A percentile compares a stretch with the other conserved stretches of the same genome.
Conservation (phyloP, 2,113 vertebrate genomes). For the Pelusios castaneus region DNA sequence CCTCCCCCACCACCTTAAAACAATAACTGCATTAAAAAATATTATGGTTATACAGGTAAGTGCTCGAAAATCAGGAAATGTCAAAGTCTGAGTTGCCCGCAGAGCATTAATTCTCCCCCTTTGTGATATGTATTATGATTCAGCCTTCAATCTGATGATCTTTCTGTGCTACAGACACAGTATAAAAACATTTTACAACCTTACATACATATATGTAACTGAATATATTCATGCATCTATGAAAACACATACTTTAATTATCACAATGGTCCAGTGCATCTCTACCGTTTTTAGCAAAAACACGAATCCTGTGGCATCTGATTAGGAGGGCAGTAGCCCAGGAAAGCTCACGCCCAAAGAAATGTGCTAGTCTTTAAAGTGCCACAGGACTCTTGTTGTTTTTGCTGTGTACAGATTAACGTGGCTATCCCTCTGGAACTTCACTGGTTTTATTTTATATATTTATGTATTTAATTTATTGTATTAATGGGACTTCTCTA, state of each 20-base stretch:
- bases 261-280: neutral
- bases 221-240: neutral
- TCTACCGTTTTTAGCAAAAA: neutral
- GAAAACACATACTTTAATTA: neutral
- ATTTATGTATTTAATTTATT: neutral
- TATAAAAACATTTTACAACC: neutral
- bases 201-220: neutral
- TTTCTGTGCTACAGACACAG: neutral
- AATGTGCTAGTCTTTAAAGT: too few species aligned
- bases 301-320: too few species aligned
- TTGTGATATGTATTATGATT: neutral
- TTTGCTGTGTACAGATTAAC: too few species aligned
- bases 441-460: too few species aligned
- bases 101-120: neutral
- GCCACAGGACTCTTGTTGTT: too few species aligned
- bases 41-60: conserved; percentile 2
- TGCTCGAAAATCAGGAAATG: neutral
- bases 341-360: too few species aligned
- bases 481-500: neutral
- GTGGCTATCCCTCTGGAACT: too few species aligned
- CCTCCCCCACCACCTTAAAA: neutral
- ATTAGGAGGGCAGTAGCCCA: too few species aligned
- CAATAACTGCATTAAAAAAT: neutral
- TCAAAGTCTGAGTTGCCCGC: neutral
- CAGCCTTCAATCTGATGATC: neutral